Conservation (phyloP, 2,797 vertebrate species). For the Sparus aurata region DNA sequence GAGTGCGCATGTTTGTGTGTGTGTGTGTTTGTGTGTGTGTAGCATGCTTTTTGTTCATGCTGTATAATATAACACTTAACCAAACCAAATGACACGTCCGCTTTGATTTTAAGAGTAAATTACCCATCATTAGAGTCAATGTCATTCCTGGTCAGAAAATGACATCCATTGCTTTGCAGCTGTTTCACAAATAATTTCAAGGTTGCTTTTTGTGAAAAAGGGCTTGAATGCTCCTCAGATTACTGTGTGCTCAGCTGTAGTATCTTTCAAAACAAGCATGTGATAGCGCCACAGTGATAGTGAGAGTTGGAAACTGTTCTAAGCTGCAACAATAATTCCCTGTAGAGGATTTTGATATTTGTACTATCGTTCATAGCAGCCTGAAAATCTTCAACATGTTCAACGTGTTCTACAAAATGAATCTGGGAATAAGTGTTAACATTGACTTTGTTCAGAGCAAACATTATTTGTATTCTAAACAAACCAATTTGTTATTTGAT, state of each 20-base stretch:
- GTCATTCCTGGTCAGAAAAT: constrained; percentile 40
- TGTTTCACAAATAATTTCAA: constrained; percentile 39
- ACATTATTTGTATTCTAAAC: neutral
- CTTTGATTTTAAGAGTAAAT: constrained; percentile 40
- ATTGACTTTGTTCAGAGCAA: neutral
- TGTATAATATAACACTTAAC: constrained; percentile 26
- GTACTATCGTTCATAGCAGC: neutral
- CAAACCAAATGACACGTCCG: constrained; percentile 40
- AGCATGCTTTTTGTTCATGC: constrained; percentile 13
- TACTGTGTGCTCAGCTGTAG: constrained; percentile 14
- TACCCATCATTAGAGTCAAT: constrained; percentile 31
- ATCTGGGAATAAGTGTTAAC: neutral
- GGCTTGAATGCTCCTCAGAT: constrained; percentile 6
- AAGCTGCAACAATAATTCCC: neutral
- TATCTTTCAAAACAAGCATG: neutral
- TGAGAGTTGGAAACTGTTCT: neutral
- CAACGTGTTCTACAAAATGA: neutral
- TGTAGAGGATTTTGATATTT: neutral
- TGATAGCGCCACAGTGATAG: neutral
- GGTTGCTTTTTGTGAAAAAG: constrained; percentile 16
- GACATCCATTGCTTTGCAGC: constrained; percentile 51
- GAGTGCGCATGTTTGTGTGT: neutral
- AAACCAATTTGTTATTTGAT: neutral
- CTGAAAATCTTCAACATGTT: neutral
- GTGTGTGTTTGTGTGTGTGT: constrained; percentile 24